Evolutionary conservation across 2,113 vertebrate genomes (phyloP), one percentile per base, ranked within the genome.

Genomic region (Tricholaema leucomelas): DNA sequence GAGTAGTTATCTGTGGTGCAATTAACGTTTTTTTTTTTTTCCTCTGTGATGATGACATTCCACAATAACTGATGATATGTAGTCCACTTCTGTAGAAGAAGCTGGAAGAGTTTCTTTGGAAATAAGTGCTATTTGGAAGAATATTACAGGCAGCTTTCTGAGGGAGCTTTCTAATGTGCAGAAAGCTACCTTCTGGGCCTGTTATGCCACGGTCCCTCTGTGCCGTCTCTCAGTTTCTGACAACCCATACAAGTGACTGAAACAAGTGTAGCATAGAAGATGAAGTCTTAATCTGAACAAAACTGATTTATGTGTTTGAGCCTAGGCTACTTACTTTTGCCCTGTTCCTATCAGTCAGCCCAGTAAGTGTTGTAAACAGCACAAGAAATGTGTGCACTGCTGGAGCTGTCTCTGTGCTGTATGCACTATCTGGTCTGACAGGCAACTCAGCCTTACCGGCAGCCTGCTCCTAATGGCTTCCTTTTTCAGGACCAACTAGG

Each of bases 371-470:
- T 67, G 24, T 79, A n/a, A 74, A 27, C 42, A 75, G 61, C 56
- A 38, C 24, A 66, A 76, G 54, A 66, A 21, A 52, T 74, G 25
- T 76, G 40, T 70, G 33, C 12, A 1, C 31, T 75, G 33, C 33
- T 78, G 6, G 63, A 38, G 8, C 31, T 60, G 23, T 1, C 55
- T 73, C 7, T 65, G 58, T 67, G 4, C 80, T 42, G 7, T 3
- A 4, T 2, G 4, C 6, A 58, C 40, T 66, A 8, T 55, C 48
- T 0, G 0, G 18, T 61, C 23, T 44, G 38, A 38, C 18, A 3
- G 38, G 40, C 66, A 40, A 9, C 54, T 81, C 20, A 19, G 28
- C 56, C n/a, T 70, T 72, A 28, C 17, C 40, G 28, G 30, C 59
- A 61, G 10, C 63, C 14, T 61, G 19, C 24, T 81, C 8, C 40